Evolutionary conservation across 2,888 invertebrate species (phyloP), one percentile per base, ranked within the genome.

Genomic region (Patella pellucida): DNA sequence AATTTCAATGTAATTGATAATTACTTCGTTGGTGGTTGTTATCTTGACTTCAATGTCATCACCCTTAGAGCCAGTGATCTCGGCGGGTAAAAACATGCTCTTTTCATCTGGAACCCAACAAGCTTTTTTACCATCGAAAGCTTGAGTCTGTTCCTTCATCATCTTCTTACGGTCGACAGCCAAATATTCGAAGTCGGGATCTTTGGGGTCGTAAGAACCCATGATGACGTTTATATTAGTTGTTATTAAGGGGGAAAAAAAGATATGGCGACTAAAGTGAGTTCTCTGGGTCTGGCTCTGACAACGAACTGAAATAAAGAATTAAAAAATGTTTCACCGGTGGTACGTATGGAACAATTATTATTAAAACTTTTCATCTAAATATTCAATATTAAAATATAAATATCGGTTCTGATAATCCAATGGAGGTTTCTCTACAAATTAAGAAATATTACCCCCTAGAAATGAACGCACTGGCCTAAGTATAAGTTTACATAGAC

Each of bases 21-120:
- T 62, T 62, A 62, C 62, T 19, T 82, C 82, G 68, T 79, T 82
- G 71, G 82, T 85, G 52, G 95, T 95, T 85, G 96, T 96, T 84
- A 97, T 93, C 90, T 93, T 94, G 91, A 99, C 98, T 92, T 95
- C 95, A 93, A 98, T 96, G 91, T 97, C 93, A 86, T 99, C 99
- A 88, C 98, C 99, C 94, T 98, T 98, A 93, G 98, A 97, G 92
- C 96, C 97, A 93, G 95, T 96, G 93, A 99, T 98, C 92, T 98
- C 97, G 92, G 97, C 98, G 93, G 96, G 95, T 89, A 98, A 91
- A 93, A 96, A 99, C 91, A 99, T 98, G 91, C 98, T 98, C 93
- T 98, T 98, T 89, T 97, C 96, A 92, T 97, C 96, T 89, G 98
- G 97, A 86, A 99, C 96, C 99, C 99, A 99, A 94, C 97, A 97